phyloP scores from a whole-genome alignment of 2,797 vertebrate genomes.

The Miichthys miiuy region DNA sequence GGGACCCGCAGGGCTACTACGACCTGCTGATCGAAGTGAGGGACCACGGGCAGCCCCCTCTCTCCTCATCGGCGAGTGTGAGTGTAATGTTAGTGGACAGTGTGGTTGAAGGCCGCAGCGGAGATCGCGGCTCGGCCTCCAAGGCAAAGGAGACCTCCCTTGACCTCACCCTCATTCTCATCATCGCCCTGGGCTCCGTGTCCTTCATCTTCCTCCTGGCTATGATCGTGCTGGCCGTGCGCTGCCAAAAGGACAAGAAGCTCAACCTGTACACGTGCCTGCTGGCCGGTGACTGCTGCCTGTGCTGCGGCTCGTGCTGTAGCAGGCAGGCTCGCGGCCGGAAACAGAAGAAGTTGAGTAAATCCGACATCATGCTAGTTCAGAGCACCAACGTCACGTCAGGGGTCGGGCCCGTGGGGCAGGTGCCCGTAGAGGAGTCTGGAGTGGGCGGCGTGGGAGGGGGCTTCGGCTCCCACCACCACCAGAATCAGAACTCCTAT shows the following conservation, averaged over 20 bases:
- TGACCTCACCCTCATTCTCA: constrained; percentile 97
- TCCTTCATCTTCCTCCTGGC: constrained; percentile 97
- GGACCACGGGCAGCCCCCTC: constrained; percentile 96
- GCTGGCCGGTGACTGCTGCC: constrained; percentile 92
- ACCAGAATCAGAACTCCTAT: constrained; percentile 96
- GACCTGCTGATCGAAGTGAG: constrained; percentile 96
- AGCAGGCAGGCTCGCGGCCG: constrained; percentile 90
- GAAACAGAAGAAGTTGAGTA: constrained; percentile 97
- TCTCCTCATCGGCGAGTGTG: constrained; percentile 94
- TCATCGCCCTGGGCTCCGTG: constrained; percentile 96
- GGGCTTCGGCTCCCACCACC: constrained; percentile 91
- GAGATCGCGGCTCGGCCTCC: constrained; percentile 85
- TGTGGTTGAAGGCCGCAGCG: constrained; percentile 86
- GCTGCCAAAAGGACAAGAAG: constrained; percentile 98
- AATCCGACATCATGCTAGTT: constrained; percentile 99
- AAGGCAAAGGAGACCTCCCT: constrained; percentile 90
- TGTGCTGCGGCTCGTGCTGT: constrained; percentile 91
- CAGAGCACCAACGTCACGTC: constrained; percentile 92
- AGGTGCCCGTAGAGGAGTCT: constrained; percentile 92
- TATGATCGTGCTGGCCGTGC: constrained; percentile 97
- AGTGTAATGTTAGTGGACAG: constrained; percentile 94
- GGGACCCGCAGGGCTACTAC: constrained; percentile 92
- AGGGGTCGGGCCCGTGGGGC: constrained; percentile 83
- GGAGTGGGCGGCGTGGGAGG: constrained; percentile 83
- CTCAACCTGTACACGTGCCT: constrained; percentile 95